Evolutionary conservation across 2,888 invertebrate genomes (phyloP), one percentile per base, ranked within the genome.

Genomic region (Drosophila anomalata): DNA sequence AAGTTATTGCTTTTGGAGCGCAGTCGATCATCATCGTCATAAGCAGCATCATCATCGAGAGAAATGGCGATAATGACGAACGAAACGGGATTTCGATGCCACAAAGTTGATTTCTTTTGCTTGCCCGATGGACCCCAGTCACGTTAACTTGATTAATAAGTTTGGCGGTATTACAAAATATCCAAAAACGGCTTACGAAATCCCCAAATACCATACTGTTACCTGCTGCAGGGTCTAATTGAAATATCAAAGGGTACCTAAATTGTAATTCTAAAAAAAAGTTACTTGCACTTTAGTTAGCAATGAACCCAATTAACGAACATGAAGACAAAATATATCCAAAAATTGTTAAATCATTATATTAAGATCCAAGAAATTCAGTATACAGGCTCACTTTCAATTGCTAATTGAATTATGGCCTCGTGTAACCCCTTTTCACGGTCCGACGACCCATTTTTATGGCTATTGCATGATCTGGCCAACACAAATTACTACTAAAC

Each of bases 1-100:
- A 89, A 89, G 89, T 89, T 89, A 81, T 86, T 86, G 80, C 84
- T 83, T 77, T 84, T 59, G 69, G 71, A 75, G 75, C 70, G 56
- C 42, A 66, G 75, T 71, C 73, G 70, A 79, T 87, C 77, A 81
- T 76, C 65, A 67, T 75, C 48, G 41, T 56, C 59, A 39, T 58
- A 20, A 41, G 33, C 20, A 41, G 31, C 36, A 63, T 53, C 42
- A 31, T 39, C 54, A 75, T 74, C 68, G 17, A 52, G 54, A 66
- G 63, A 52, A 44, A 63, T 67, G 74, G 51, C 44, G 51, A 55
- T 71, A 50, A 67, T 58, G 59, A 62, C 7, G 58, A 48, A 20
- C 47, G 51, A 47, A 46, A 51, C 41, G 71, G 61, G 31, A 60
- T 33, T 69, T 61, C 44, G 59, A 51, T 60, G 56, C 67, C 50